phyloP scores from a whole-genome alignment of 2,797 vertebrate species.

The Spondyliosoma cantharus region DNA sequence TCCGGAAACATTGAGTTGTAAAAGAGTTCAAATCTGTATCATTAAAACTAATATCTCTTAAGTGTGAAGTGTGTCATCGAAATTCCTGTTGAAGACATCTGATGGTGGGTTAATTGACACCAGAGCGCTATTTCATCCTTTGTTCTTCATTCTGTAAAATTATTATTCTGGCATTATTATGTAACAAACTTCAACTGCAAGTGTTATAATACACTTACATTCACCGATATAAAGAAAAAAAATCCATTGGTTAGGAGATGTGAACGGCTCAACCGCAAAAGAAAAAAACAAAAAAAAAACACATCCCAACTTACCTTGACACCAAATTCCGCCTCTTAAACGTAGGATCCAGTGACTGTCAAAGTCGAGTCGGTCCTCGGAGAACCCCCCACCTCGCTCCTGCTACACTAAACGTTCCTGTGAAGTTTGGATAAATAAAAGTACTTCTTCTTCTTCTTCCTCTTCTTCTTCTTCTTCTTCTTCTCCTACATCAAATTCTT shows the following conservation, averaged over 20 bases:
- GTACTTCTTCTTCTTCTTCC: slow-evolving; percentile 57
- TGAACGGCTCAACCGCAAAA: slow-evolving; percentile 4
- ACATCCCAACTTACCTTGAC: slow-evolving; percentile 77
- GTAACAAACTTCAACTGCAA: slow-evolving; percentile 16
- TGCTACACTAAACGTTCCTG: slow-evolving; percentile 25
- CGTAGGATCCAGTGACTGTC: slow-evolving; percentile 68
- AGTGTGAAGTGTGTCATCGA: not conserved
- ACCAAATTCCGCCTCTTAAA: slow-evolving; percentile 68
- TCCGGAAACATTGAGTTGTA: not conserved
- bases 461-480: slow-evolving; percentile 27
- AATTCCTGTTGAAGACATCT: not conserved
- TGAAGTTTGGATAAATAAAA: slow-evolving; percentile 66
- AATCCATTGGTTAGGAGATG: slow-evolving; percentile 19
- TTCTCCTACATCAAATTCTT: slow-evolving; percentile 50
- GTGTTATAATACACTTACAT: not conserved
- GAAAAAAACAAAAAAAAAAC: slow-evolving; percentile 1
- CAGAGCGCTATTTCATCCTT: not conserved
- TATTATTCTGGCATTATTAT: too few relatives aligned
- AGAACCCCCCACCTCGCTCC: slow-evolving; percentile 42
- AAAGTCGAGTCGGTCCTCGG: slow-evolving; percentile 60
- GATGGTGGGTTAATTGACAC: not conserved
- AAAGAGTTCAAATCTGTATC: not conserved
- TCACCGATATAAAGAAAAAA: too few relatives aligned
- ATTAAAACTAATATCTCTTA: not conserved
- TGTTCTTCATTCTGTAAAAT: slow-evolving; percentile 22